Conservation (phyloP, 2,113 vertebrate species). For the Mungos mungo region DNA sequence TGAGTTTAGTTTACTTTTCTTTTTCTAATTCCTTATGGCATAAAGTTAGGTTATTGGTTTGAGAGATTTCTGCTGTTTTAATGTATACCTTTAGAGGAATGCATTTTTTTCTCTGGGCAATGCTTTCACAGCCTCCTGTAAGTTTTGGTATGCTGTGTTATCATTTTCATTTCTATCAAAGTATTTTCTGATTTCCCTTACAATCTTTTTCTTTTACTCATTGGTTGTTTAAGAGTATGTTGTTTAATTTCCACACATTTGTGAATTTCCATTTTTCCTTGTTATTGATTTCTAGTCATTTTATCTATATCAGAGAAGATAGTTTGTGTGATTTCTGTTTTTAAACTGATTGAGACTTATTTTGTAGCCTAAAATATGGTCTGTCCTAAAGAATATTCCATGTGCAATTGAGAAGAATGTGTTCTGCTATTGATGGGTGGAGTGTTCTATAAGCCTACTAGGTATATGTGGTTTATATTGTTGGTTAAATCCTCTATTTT, state of each 20-base stretch:
- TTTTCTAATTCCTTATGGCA: neutral
- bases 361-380: neutral
- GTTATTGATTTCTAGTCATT: neutral
- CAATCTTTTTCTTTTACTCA: neutral
- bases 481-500: slow-evolving; percentile 1
- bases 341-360: neutral
- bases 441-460: neutral
- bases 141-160: neutral
- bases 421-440: neutral
- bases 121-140: neutral
- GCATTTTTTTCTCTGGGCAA: neutral
- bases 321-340: neutral
- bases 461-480: neutral
- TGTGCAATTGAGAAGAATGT: neutral
- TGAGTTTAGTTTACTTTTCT: neutral
- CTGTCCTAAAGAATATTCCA: neutral
- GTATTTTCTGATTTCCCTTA: slow-evolving; percentile 6
- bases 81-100: neutral
- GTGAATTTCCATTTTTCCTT: slow-evolving; percentile 12
- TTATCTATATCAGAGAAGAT: neutral
- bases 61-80: neutral
- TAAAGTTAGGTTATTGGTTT: neutral
- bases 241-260: neutral
- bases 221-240: neutral
- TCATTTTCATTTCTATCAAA: slow-evolving; percentile 31